Evolutionary conservation across 1,140 invertebrate species (phyloP), one percentile per base, ranked within the genome.

Genomic region (Caenorhabditis tropicalis): DNA sequence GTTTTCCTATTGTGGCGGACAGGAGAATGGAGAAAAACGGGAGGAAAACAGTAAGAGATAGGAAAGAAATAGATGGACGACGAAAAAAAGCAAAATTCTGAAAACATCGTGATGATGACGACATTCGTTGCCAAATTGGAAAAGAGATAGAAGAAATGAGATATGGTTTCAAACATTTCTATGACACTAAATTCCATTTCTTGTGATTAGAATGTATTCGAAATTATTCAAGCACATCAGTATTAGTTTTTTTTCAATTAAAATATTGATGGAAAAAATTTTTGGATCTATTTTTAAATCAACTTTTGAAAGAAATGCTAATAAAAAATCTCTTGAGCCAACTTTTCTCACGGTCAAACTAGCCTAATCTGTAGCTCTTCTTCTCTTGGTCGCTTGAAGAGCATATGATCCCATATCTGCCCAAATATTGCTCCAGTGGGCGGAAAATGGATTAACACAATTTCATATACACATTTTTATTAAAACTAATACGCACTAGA

Each of bases 81-180:
- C 7, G 21, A 24, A 56, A 56, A 56, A 56, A 56, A 56, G 27
- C 4, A 6, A 27, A 10, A 56, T 29, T 56, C 24, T 29, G 21
- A 56, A 56, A 56, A 56, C 24, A 56, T 27, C 24, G 53, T 56
- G 53, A 56, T 56, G 53, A 56, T 56, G 53, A 56, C 24, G 53
- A 29, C 53, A 27, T 27, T 6, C 12, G 39, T 43, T 43, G 39
- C 39, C 53, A 56, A 27, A 56, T 56, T 29, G 24, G 10, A 27
- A 15, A 10, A n/a, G 1, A 24, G 53, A 56, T 27, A 56, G 2
- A 27, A 27, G 19, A 56, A 56, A 56, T 56, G 10, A 12, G 24
- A 56, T 5, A 21, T 10, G 15, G 3, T 51, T 0, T n/a, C 15
- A n/a, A 1, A 51, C 6, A 51, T 12, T 51, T 51, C n/a, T 4